phyloP scores from a whole-genome alignment of 2,113 vertebrate species.

The Micronycteris hirsuta region DNA sequence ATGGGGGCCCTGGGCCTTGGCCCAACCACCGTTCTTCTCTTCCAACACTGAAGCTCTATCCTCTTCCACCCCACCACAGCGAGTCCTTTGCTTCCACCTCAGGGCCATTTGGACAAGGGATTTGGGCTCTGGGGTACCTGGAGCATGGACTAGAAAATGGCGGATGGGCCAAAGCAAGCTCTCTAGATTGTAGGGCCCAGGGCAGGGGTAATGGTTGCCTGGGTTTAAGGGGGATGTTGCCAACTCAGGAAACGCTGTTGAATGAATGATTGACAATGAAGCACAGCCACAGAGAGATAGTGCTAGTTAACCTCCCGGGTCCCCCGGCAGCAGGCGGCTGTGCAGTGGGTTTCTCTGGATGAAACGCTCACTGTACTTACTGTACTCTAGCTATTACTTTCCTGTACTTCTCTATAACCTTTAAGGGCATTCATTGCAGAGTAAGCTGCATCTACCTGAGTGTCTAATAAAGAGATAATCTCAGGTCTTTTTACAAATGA shows the following conservation, averaged over 20 bases:
- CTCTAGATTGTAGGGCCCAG: not conserved
- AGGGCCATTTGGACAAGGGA: not conserved
- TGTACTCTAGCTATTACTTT: not conserved
- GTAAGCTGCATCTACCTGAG: not conserved
- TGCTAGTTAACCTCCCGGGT: not conserved
- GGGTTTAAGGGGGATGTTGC: not conserved
- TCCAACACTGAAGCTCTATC: not conserved
- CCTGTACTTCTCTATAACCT: not conserved
- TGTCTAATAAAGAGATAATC: not conserved
- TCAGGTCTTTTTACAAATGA: not conserved
- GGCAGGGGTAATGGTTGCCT: not conserved
- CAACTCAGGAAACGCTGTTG: not conserved
- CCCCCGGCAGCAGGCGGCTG: not conserved
- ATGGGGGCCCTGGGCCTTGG: not conserved
- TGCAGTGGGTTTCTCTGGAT: not conserved
- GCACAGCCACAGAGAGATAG: not conserved
- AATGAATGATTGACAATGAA: not conserved
- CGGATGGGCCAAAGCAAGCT: not conserved
- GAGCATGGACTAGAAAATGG: not conserved
- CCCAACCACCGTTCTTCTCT: not conserved
- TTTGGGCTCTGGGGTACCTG: not conserved
- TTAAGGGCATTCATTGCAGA: not conserved
- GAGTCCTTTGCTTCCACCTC: not conserved
- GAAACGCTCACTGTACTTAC: not conserved
- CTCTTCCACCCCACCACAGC: not conserved